Evolutionary conservation across 2,797 vertebrate species (phyloP).

Genomic region (Catamblyrhynchus diadema): DNA sequence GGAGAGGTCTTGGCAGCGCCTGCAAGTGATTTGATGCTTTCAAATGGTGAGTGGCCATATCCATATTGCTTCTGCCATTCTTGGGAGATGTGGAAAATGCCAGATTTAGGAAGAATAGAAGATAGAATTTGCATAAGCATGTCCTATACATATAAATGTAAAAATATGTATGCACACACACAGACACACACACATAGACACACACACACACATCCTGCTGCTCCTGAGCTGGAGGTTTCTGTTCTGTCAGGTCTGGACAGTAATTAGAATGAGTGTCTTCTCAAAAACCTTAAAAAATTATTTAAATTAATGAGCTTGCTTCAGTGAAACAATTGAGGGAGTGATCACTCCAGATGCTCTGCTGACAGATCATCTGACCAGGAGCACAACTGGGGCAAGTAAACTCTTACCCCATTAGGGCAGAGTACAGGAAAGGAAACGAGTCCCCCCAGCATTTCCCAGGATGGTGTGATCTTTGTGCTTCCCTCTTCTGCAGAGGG

Average conservation of each 20-base stretch:
- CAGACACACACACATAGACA: background rate
- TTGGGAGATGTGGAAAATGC: background rate
- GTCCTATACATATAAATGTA: background rate
- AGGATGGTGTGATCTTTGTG: background rate
- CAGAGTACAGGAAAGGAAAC: fast-evolving
- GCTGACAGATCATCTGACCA: background rate
- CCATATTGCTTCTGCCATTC: background rate
- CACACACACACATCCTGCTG: fast-evolving
- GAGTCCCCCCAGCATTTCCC: fast-evolving
- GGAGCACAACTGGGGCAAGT: background rate
- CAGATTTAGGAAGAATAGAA: background rate
- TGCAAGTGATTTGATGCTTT: background rate
- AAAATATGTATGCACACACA: background rate
- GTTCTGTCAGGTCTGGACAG: background rate
- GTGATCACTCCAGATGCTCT: background rate
- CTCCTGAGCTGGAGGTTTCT: background rate
- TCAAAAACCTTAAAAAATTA: background rate
- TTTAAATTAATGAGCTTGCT: background rate
- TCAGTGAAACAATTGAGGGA: background rate
- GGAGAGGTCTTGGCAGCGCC: background rate
- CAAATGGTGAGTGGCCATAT: background rate
- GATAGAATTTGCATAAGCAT: background rate
- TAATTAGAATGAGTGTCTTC: background rate
- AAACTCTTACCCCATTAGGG: background rate
- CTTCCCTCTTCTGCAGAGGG: background rate